Evolutionary conservation across 2,797 vertebrate species (phyloP), one percentile per base, ranked within the genome.

Genomic region (Halcyon smyrnensis): DNA sequence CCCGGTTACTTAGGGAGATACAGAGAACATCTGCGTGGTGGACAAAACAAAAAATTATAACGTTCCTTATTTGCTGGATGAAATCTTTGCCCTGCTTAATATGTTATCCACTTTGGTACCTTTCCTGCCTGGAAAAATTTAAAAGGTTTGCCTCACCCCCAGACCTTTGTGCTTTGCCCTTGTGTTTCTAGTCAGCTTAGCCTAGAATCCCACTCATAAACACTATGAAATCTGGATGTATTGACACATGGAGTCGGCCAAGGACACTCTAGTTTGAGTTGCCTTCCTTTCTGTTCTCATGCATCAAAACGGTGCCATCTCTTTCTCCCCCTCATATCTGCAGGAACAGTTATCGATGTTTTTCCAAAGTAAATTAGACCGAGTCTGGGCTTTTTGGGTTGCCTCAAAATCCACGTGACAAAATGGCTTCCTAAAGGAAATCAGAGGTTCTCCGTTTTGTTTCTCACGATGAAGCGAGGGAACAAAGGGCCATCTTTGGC

Each of bases 301-400:
- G 2, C 28, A 34, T 48, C 51, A 74, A 76, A 76, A 68, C 37
- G 5, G 5, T n/a, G 15, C 36, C 15, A 25, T 32, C n/a, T 54
- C 7, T 69, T 82, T 57, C 57, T 88, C 39, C 24, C 27, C 56
- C 32, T 19, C 9, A 1, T 30, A 23, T 89, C 70, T 82, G 5
- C 62, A 89, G 50, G 20, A 75, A 59, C 0, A 0, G 14, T 43
- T 63, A 56, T 13, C 12, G 2, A 62, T 74, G 34, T 25, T 45
- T 60, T 68, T 84, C 36, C 21, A 86, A 77, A 93, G 75, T 69
- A 93, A 92, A 83, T 73, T 41, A 77, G 51, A 95, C 13, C 2
- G 7, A 89, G 21, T 53, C 62, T 56, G 32, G 15, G 10, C 12
- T 4, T 81, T 88, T 56, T 57, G 16, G 9, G 68, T 79, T 88